Evolutionary conservation across 2,888 invertebrate genomes (phyloP), one percentile per base, ranked within the genome.

Genomic region (Acrobasis consociella): DNA sequence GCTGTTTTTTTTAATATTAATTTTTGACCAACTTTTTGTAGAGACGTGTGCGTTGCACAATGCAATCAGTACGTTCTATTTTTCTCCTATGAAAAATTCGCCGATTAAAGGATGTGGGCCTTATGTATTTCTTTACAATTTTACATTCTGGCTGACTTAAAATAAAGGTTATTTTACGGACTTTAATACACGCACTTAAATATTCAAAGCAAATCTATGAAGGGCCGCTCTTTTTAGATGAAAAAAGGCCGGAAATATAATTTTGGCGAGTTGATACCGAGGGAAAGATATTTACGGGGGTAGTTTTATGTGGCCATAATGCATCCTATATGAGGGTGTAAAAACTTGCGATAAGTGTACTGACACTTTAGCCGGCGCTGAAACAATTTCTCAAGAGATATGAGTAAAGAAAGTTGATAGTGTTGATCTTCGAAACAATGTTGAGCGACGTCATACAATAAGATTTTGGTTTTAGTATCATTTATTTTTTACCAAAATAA

Each of bases 311-410:
- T 59, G 50, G 3, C 59, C 38, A 50, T 59, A 59, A 59, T 61
- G 63, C 53, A 61, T 66, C 63, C 62, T 65, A 65, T 68, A 62
- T 64, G 52, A 66, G 53, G 59, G 49, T 5, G 61, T 38, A 22
- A 68, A 68, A 67, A 67, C 62, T 62, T 69, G 62, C 65, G 50
- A 59, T 49, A 61, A 62, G 42, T 31, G 58, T 37, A 65, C 60
- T 56, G 62, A 63, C 42, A 56, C 39, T 56, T 53, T 38, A 65
- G 69, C 67, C 67, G 46, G 66, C 61, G 60, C 71, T 70, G 62
- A 17, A 56, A 42, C 42, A n/a, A 22, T 56, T 46, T 55, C 11
- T 5, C 37, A 37, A 52, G 37, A 53, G 11, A 38, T 53, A 15
- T 15, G 15, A 53, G 53, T 3, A 53, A 31, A 31, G 37, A 53